Evolutionary conservation across 2,888 invertebrate species (phyloP).

Genomic region (Eurytoma adleriae): DNA sequence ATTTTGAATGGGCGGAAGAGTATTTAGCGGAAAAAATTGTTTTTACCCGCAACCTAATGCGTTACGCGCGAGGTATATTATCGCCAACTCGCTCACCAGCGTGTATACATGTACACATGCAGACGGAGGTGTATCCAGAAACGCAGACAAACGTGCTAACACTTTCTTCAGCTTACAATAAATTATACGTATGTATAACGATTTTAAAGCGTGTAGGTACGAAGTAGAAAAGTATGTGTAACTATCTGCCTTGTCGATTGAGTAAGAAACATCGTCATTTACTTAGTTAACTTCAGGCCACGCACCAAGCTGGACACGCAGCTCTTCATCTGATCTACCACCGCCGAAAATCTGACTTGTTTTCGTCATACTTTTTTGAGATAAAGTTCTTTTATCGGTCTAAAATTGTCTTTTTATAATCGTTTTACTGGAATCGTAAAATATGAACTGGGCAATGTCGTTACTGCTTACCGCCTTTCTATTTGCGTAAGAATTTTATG

Average conservation of each 20-base stretch:
- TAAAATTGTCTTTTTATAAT: not conserved
- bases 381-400: too few relatives aligned
- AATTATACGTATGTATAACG: too few relatives aligned
- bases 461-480: constrained; percentile 31
- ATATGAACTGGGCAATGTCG: not conserved
- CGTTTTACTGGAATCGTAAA: not conserved
- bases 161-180: too few relatives aligned
- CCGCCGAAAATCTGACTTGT: not conserved
- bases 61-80: too few relatives aligned
- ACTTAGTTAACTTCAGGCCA: constrained; percentile 40
- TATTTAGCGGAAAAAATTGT: too few relatives aligned
- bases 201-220: not conserved
- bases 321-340: not conserved
- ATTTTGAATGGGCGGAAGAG: too few relatives aligned
- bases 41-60: too few relatives aligned
- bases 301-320: constrained; percentile 29
- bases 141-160: too few relatives aligned
- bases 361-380: not conserved
- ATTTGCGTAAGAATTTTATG: constrained; percentile 35
- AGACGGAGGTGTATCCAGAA: too few relatives aligned
- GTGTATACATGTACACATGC: too few relatives aligned
- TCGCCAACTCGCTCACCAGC: too few relatives aligned
- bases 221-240: not conserved
- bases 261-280: not conserved
- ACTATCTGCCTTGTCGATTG: not conserved